Evolutionary conservation across 2,797 vertebrate species (phyloP).

Genomic region (Sparus aurata): DNA sequence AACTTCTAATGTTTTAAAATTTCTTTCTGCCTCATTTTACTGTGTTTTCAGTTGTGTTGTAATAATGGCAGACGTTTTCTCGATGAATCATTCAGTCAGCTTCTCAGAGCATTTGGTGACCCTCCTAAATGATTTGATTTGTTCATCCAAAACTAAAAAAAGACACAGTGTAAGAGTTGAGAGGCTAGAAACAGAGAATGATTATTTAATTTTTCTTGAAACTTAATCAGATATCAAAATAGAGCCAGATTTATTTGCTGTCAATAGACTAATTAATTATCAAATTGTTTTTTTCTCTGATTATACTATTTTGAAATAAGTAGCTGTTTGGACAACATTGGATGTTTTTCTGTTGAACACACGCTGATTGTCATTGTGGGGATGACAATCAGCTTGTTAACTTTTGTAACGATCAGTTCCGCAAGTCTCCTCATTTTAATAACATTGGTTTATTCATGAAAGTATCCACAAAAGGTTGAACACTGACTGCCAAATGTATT

Average conservation of each 20-base stretch:
- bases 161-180: background rate
- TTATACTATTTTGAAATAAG: background rate
- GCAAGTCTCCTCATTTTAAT: background rate
- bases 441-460: background rate
- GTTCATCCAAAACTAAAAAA: too few species aligned
- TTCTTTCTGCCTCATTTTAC: background rate
- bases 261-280: background rate
- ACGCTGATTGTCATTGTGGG: background rate
- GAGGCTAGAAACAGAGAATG: background rate
- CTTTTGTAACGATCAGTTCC: background rate
- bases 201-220: background rate
- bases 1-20: background rate
- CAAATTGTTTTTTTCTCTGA: background rate
- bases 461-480: conserved; percentile 5
- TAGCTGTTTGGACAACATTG: background rate
- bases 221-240: too few species aligned
- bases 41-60: background rate
- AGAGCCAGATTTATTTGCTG: background rate
- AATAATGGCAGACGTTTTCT: background rate
- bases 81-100: background rate
- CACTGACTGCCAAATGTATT: conserved; percentile 19
- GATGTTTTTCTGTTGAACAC: background rate
- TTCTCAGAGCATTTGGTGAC: background rate
- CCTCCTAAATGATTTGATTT: background rate
- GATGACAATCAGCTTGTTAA: background rate